phyloP scores from a whole-genome alignment of 2,888 invertebrate species.

The Lasius fuliginosus region DNA sequence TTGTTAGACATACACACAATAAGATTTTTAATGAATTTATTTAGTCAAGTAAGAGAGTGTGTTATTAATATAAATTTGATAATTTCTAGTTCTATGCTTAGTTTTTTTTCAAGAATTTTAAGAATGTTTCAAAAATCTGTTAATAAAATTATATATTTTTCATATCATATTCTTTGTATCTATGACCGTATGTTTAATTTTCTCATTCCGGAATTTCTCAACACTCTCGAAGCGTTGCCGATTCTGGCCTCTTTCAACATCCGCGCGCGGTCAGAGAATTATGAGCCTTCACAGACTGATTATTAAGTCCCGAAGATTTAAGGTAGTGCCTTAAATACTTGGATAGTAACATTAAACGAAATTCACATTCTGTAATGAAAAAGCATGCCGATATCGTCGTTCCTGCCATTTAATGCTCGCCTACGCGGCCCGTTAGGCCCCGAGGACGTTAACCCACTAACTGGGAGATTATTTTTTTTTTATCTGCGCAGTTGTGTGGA shows the following conservation, averaged over 20 bases:
- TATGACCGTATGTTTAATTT: not conserved
- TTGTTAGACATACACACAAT: not conserved
- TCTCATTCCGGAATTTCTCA: not conserved
- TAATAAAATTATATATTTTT: not conserved
- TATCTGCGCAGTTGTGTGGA: not conserved
- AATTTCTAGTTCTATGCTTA: too few relatives aligned
- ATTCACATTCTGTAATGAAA: constrained; percentile 62
- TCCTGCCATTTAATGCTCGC: constrained; percentile 8
- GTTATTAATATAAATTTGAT: not conserved
- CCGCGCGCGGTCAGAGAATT: constrained; percentile 54
- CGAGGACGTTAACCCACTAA: constrained; percentile 49
- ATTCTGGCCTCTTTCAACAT: constrained; percentile 1
- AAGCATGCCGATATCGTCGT: constrained; percentile 44
- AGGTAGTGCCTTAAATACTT: constrained; percentile 63
- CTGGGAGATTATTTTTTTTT: constrained; percentile 28
- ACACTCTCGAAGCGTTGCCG: not conserved
- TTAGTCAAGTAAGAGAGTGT: not conserved
- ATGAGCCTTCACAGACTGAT: constrained; percentile 66
- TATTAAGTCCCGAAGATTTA: constrained; percentile 70
- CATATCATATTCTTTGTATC: not conserved
- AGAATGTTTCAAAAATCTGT: too few relatives aligned
- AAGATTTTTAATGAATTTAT: not conserved
- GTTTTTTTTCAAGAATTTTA: too few relatives aligned
- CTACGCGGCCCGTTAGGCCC: constrained; percentile 16
- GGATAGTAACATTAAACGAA: constrained; percentile 54